Conservation (phyloP, 2,113 vertebrate species). For the Oncorhynchus nerka region DNA sequence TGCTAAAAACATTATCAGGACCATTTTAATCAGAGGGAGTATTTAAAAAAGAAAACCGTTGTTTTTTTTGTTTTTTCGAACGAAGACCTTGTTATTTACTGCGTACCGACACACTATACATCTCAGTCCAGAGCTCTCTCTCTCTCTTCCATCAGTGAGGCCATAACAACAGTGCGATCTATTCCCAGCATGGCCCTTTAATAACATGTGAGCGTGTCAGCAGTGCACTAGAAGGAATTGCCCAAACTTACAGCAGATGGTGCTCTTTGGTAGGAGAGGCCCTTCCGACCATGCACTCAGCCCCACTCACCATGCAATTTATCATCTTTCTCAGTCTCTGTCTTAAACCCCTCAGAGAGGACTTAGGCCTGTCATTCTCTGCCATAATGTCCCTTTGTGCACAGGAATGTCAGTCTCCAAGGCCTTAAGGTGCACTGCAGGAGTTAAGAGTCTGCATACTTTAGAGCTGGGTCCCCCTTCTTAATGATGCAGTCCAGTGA, state of each 20-base stretch:
- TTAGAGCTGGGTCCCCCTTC: slow-evolving; percentile 63
- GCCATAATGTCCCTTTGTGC: slow-evolving; percentile 71
- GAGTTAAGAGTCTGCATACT: slow-evolving; percentile 52
- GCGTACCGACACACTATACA: slow-evolving; percentile 21
- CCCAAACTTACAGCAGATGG: slow-evolving; percentile 78
- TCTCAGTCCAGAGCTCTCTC: background rate
- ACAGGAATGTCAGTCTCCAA: slow-evolving; percentile 66
- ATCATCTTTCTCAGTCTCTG: slow-evolving; percentile 68
- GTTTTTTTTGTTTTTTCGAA: background rate
- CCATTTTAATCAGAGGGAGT: background rate
- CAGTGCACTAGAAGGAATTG: slow-evolving; percentile 62
- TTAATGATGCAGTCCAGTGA: slow-evolving; percentile 70
- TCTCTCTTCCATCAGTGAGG: slow-evolving; percentile 16
- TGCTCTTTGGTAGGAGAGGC: slow-evolving; percentile 73
- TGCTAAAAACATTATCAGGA: too few relatives aligned
- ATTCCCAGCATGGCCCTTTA: slow-evolving; percentile 35
- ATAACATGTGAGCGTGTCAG: slow-evolving; percentile 57
- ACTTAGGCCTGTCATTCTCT: slow-evolving; percentile 67
- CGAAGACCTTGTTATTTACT: background rate
- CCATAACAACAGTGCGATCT: background rate
- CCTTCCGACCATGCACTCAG: slow-evolving; percentile 7
- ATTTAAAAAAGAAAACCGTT: background rate
- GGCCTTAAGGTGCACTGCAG: slow-evolving; percentile 63
- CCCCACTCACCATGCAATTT: slow-evolving; percentile 59
- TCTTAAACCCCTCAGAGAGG: slow-evolving; percentile 57